Evolutionary conservation across 2,888 invertebrate species (phyloP).

Genomic region (Oegoconia quadripuncta): DNA sequence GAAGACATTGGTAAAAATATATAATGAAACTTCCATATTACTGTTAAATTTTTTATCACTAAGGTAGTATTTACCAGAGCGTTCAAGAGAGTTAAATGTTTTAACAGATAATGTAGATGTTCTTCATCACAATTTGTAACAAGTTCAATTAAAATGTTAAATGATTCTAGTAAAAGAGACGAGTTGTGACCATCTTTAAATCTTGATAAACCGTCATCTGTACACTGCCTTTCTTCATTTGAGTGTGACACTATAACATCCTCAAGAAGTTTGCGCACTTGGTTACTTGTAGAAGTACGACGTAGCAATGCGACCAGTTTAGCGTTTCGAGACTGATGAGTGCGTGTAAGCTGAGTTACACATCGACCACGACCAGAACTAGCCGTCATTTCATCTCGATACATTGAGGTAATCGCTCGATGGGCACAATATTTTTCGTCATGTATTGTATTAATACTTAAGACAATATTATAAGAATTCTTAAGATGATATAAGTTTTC

Average conservation of each 20-base stretch:
- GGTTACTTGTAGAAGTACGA: conserved; percentile 48
- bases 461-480: conserved; percentile 50
- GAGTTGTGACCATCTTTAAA: conserved; percentile 56
- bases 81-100: conserved; percentile 48
- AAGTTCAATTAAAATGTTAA: conserved; percentile 50
- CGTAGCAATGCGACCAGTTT: conserved; percentile 44
- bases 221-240: conserved; percentile 19
- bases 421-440: conserved; percentile 40
- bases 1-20: conserved; percentile 65
- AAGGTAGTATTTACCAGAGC: conserved; percentile 53
- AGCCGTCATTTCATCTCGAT: conserved; percentile 29
- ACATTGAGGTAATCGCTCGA: conserved; percentile 37
- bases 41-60: conserved; percentile 57
- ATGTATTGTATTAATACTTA: conserved; percentile 50
- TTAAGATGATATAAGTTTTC: conserved; percentile 65
- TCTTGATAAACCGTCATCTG: conserved; percentile 32
- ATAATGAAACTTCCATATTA: conserved; percentile 69
- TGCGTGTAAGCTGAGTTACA: conserved; percentile 42
- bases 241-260: conserved; percentile 36
- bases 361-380: conserved; percentile 47
- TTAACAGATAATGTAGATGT: conserved; percentile 50
- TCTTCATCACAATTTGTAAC: conserved; percentile 54
- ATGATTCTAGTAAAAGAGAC: conserved; percentile 46
- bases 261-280: conserved; percentile 55
- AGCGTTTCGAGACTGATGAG: conserved; percentile 36